Evolutionary conservation across 2,888 invertebrate species (phyloP).

Genomic region (Callimorpha dominula): DNA sequence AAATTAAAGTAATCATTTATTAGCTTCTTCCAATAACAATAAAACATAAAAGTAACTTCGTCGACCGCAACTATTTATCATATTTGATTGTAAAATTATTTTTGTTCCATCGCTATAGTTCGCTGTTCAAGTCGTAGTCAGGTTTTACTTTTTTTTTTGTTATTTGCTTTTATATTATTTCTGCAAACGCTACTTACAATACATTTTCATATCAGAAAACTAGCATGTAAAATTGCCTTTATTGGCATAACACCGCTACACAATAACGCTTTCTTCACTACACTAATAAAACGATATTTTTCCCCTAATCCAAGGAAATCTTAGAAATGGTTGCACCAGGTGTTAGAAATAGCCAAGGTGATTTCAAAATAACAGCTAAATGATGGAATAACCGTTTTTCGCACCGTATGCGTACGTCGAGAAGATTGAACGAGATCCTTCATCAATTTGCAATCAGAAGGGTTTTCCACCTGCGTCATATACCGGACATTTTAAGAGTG

Average conservation of each 20-base stretch:
- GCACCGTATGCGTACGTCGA: background rate
- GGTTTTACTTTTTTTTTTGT: background rate
- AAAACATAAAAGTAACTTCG: no score
- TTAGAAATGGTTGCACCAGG: constrained; percentile 17
- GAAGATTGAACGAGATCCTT: background rate
- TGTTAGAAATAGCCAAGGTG: constrained; percentile 25
- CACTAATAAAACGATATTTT: background rate
- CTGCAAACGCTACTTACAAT: background rate
- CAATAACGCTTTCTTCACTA: background rate
- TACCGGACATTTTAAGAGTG: background rate
- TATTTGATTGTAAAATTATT: no score
- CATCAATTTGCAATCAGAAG: constrained; percentile 1
- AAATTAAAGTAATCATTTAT: no score
- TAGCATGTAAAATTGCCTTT: background rate
- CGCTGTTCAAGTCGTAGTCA: background rate
- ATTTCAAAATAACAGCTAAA: constrained; percentile 28
- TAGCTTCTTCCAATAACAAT: no score
- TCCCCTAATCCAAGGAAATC: background rate
- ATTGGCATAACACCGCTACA: background rate
- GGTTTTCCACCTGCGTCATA: background rate
- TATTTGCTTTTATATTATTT: background rate
- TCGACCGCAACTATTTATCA: no score
- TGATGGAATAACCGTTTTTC: constrained; percentile 7
- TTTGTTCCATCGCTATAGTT: background rate
- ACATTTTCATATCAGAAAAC: background rate